Conservation (phyloP, 2,113 vertebrate genomes). For the Campylorhamphus procurvoides region DNA sequence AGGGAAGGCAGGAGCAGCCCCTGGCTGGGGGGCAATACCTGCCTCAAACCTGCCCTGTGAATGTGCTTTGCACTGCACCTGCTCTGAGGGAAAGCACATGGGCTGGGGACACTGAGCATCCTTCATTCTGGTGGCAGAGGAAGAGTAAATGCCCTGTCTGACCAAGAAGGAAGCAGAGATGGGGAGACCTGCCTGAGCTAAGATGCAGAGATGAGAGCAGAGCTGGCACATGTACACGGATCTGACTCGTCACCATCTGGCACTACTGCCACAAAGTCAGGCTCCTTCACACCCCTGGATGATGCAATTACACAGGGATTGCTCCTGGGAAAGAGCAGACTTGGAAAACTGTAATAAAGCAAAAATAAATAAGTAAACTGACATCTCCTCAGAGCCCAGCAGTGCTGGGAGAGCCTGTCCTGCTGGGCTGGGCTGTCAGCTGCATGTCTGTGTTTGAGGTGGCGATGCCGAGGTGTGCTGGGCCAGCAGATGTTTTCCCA, state of each 20-base stretch:
- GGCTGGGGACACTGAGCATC: not conserved
- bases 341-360: not conserved
- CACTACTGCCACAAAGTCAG: not conserved
- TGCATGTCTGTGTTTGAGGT: not conserved
- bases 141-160: not conserved
- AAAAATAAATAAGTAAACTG: not conserved
- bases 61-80: not conserved
- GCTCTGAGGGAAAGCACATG: not conserved
- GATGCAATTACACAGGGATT: not conserved
- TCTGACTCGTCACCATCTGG: not conserved
- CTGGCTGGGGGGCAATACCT: not conserved
- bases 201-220: not conserved
- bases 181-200: not conserved
- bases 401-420: not conserved
- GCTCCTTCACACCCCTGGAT: not conserved
- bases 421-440: not conserved
- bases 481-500: not conserved
- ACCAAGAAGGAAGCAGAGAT: not conserved
- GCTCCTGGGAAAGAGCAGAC: not conserved
- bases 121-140: not conserved
- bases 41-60: not conserved
- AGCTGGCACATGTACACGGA: not conserved
- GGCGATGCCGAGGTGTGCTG: fast-evolving
- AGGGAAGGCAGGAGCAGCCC: not conserved
- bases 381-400: not conserved